phyloP scores from a whole-genome alignment of 2,797 vertebrate genomes.

The Rhinichthys osculus region DNA sequence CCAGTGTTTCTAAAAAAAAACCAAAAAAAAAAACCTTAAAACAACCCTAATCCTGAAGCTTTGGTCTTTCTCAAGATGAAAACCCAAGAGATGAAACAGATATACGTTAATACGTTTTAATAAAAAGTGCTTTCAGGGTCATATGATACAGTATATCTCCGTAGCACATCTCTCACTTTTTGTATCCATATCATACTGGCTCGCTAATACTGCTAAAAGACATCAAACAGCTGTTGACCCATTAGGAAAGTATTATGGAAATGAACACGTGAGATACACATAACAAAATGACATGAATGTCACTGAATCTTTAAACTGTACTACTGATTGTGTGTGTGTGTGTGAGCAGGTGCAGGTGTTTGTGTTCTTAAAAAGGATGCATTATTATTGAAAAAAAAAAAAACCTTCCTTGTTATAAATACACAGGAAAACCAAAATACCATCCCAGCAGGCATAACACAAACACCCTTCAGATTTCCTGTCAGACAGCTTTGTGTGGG shows the following conservation, averaged over 20 bases:
- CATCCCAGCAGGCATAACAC: neutral
- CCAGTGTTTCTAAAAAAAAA: too few species aligned
- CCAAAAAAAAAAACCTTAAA: too few species aligned
- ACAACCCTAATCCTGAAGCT: too few species aligned
- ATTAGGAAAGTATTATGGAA: neutral
- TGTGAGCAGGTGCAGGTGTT: neutral
- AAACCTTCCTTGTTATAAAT: neutral
- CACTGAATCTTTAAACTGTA: neutral
- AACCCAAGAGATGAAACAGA: neutral
- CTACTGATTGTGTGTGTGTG: too few species aligned
- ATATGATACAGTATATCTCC: neutral
- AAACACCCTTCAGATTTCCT: slow-evolving; percentile 25
- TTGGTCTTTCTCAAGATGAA: neutral
- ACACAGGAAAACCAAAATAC: neutral
- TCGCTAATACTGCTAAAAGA: neutral
- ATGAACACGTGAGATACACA: neutral
- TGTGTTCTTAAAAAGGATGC: neutral
- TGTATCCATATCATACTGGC: neutral
- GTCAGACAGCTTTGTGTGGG: slow-evolving; percentile 24
- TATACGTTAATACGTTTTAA: neutral
- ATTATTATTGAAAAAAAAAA: slow-evolving; percentile 2
- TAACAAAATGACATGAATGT: neutral
- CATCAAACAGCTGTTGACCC: neutral
- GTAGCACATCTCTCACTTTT: neutral
- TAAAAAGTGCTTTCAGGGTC: neutral